These are phyloP conservation scores for Aphelenchoides fujianensis DNA, from an alignment of 1,140 invertebrate species.

Conservation along the genomic window DNA sequence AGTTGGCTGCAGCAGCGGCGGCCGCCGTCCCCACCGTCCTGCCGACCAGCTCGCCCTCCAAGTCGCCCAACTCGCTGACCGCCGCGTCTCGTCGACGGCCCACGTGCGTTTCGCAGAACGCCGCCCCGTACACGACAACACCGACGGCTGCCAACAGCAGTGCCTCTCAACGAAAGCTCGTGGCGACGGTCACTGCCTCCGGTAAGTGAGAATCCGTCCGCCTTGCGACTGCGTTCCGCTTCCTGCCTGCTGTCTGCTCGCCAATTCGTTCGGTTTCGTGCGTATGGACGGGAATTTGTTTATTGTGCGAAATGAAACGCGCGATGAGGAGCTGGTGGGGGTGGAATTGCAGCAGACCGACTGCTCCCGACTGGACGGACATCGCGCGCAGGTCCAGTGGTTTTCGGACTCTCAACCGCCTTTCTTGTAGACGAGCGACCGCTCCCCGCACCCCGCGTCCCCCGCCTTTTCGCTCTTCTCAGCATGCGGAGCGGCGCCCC, in stretches of 20 bases:
- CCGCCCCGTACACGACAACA: conserved; percentile 11
- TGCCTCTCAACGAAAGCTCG: conserved; percentile 10
- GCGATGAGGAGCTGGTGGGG: too few species aligned
- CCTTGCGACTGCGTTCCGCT: background rate
- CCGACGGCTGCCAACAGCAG: background rate
- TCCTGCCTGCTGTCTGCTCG: background rate
- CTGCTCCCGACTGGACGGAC: background rate
- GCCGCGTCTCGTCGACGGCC: background rate
- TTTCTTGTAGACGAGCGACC: too few species aligned
- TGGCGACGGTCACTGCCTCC: conserved; percentile 7
- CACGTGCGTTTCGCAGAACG: too few species aligned
- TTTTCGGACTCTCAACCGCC: background rate
- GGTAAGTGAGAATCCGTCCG: conserved; percentile 4
- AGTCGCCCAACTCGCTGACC: background rate
- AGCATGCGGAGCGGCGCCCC: too few species aligned
- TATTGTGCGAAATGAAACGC: too few species aligned
- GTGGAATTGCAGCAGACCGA: too few species aligned
- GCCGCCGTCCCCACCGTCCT: background rate
- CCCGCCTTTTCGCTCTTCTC: too few species aligned
- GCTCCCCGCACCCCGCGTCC: background rate
- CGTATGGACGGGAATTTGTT: background rate
- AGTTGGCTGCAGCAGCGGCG: conserved; percentile 6
- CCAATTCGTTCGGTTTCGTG: background rate
- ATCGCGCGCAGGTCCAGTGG: background rate
- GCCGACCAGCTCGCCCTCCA: conserved; percentile 12